Evolutionary conservation across 2,797 vertebrate species (phyloP), one percentile per base, ranked within the genome.

Genomic region (Ctenopoma kingsleyae): DNA sequence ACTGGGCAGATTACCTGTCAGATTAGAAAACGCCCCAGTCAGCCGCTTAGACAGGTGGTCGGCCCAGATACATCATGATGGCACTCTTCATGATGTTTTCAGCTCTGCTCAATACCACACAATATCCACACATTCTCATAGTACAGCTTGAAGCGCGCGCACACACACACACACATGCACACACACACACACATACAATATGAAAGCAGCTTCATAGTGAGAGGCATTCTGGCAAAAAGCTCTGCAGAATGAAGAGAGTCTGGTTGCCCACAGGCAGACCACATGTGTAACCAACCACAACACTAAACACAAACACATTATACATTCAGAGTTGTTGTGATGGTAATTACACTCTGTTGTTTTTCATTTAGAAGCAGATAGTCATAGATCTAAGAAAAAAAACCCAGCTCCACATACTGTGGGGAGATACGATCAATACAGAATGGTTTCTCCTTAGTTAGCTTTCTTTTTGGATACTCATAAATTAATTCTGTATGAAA

Each of bases 1-100:
- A 73, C 70, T 17, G 65, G 70, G 87, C 82, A 91, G 93, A 94
- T 94, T 90, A 93, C 84, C 90, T 92, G 91, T 93, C 93, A 94
- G 92, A 92, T 94, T 93, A 93, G 81, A 90, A 86, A 87, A 88
- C 76, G 72, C 82, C 86, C 81, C 85, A 65, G 86, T 93, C 91
- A 92, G 84, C 57, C 56, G 36, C 82, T 74, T 82, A 82, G 84
- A 87, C 90, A 89, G 82, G 82, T 86, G 85, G 79, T 65, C 78
- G 54, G 85, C 86, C 75, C 74, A 76, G 87, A 90, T 85, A 80
- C 88, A 89, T 73, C 83, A 82, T 38, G 74, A 83, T 77, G 85
- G 61, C 78, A 74, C 72, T 13, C 36, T 40, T 40, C 36, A 40
- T 17, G 40, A 41, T 41, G 40, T 41, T 17, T 41, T 41, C 15